Evolutionary conservation across 2,797 vertebrate genomes (phyloP).

Genomic region (Spinibarbus caldwelli): DNA sequence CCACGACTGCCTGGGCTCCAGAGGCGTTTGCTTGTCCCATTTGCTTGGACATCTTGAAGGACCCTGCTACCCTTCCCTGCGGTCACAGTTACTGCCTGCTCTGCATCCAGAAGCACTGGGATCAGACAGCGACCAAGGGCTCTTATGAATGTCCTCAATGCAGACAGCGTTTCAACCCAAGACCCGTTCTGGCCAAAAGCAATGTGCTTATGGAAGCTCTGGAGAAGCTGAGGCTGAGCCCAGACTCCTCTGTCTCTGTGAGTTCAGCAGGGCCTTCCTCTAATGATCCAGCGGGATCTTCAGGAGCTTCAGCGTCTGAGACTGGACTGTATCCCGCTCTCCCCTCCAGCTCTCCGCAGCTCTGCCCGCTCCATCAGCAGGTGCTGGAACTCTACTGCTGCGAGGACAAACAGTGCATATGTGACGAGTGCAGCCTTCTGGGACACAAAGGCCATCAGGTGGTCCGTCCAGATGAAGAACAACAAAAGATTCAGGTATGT

Average conservation of each 20-base stretch:
- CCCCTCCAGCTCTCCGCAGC: conserved; percentile 58
- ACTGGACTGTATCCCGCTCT: conserved; percentile 73
- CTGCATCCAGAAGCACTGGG: conserved; percentile 81
- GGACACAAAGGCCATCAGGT: conserved; percentile 76
- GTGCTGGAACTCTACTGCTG: conserved; percentile 76
- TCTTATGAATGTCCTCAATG: conserved; percentile 80
- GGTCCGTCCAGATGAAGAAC: conserved; percentile 69
- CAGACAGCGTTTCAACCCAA: conserved; percentile 75
- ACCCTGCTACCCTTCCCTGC: conserved; percentile 80
- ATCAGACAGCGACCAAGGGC: conserved; percentile 63
- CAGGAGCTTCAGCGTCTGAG: conserved; percentile 25
- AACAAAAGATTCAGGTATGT: conserved; percentile 71
- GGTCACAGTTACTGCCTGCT: conserved; percentile 82
- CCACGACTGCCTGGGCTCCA: conserved; percentile 67
- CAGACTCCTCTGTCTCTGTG: conserved; percentile 38
- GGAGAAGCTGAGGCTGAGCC: conserved; percentile 73
- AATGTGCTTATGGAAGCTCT: conserved; percentile 77
- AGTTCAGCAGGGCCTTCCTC: background rate
- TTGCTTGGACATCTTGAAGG: conserved; percentile 77
- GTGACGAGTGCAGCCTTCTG: conserved; percentile 71
- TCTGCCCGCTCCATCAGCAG: conserved; percentile 71
- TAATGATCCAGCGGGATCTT: conserved; percentile 34
- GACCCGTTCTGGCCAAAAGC: conserved; percentile 76
- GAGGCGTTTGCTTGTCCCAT: conserved; percentile 80
- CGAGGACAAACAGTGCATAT: conserved; percentile 74